Percentiles rank a stretch among this genome's conserved stretches.
Conservation (phyloP, 2,113 vertebrate species). For the Tupaia tana region DNA sequence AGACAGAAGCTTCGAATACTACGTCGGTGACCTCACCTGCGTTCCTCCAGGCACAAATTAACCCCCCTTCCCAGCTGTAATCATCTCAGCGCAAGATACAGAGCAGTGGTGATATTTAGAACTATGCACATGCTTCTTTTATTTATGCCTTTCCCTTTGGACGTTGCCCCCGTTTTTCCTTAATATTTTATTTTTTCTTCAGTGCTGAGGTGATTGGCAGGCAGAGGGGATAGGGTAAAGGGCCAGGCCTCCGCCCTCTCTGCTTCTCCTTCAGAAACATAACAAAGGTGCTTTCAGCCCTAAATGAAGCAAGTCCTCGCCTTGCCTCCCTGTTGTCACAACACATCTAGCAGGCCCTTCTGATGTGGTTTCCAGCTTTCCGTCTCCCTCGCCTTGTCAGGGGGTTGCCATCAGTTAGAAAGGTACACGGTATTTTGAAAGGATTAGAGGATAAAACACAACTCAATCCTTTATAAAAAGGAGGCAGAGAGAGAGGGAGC, state of each 20-base stretch:
- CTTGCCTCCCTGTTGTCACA: constrained; percentile 88
- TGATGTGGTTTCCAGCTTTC: constrained; percentile 86
- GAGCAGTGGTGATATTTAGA: not conserved
- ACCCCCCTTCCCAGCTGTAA: not conserved
- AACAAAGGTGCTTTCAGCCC: constrained; percentile 83
- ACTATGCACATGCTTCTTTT: not conserved
- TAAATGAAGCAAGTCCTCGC: constrained; percentile 80
- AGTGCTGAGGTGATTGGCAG: constrained; percentile 49
- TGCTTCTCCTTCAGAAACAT: constrained; percentile 58
- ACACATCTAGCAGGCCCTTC: constrained; percentile 84
- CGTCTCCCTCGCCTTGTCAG: constrained; percentile 88
- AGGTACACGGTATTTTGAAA: constrained; percentile 85
- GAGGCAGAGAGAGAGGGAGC: not conserved
- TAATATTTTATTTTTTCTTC: not conserved
- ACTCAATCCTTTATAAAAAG: constrained; percentile 79
- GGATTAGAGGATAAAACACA: constrained; percentile 89
- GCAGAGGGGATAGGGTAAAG: constrained; percentile 43
- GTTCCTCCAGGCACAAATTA: constrained; percentile 12
- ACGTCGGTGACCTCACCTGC: not conserved
- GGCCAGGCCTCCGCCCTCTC: constrained; percentile 55
- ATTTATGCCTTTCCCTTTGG: not conserved
- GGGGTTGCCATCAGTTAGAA: constrained; percentile 86
- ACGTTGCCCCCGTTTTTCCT: not conserved
- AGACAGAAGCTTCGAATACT: not conserved
- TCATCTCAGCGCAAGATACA: accelerated